Conservation (phyloP, 2,797 vertebrate genomes). For the Fistularia tabacaria region DNA sequence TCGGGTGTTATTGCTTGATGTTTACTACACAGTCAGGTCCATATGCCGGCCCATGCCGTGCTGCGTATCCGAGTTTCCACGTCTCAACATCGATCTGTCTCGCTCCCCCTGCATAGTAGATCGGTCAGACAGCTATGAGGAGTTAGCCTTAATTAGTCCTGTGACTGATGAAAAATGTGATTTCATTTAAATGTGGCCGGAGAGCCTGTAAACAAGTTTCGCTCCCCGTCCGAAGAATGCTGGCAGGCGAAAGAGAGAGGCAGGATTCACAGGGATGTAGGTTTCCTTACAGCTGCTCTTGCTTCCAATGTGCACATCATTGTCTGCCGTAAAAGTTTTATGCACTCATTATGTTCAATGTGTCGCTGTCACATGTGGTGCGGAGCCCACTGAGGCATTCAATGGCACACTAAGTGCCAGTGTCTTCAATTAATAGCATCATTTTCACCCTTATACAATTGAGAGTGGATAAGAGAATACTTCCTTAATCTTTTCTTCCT, state of each 20-base stretch:
- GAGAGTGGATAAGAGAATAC: constrained; percentile 21
- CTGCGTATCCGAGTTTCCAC: constrained; percentile 16
- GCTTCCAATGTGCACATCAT: constrained; percentile 22
- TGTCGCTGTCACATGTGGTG: constrained; percentile 41
- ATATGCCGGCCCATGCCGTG: too few species aligned
- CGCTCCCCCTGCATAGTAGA: constrained; percentile 57
- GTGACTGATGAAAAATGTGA: constrained; percentile 66
- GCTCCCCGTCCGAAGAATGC: constrained; percentile 25
- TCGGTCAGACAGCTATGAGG: constrained; percentile 64
- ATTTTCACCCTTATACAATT: constrained; percentile 47
- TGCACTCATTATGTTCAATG: constrained; percentile 51
- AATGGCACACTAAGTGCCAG: constrained; percentile 20
- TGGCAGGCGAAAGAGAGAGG: not conserved
- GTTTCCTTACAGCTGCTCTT: constrained; percentile 15
- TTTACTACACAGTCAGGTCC: too few species aligned
- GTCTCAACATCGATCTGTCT: constrained; percentile 55
- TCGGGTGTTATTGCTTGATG: too few species aligned
- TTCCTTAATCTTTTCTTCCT: constrained; percentile 17
- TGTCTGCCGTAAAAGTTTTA: constrained; percentile 44
- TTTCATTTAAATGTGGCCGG: constrained; percentile 58
- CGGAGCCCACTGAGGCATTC: constrained; percentile 42
- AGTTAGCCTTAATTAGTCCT: constrained; percentile 64
- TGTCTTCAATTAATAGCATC: constrained; percentile 41
- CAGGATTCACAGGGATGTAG: not conserved
- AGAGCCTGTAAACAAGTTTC: constrained; percentile 64